Percentiles rank a stretch among this genome's conserved stretches.
Evolutionary conservation across 2,113 vertebrate species (phyloP).

Genomic region (Oncorhynchus masou): DNA sequence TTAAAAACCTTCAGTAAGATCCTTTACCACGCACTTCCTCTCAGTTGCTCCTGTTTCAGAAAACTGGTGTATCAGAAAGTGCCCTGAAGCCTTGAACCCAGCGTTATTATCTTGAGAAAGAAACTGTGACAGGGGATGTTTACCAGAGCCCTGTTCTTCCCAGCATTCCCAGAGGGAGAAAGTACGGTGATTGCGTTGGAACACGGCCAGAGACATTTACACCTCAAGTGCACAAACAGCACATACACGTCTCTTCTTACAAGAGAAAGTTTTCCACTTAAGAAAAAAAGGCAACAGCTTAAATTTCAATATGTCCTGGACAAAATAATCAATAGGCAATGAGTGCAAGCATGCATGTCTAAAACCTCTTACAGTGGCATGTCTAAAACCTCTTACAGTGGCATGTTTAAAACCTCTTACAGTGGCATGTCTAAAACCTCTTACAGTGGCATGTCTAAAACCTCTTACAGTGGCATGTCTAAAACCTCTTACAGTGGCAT

Average conservation of each 20-base stretch:
- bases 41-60: not conserved
- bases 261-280: not conserved
- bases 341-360: conserved; percentile 44
- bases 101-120: not conserved
- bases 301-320: not conserved
- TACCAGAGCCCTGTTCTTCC: conserved; percentile 11
- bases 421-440: no score
- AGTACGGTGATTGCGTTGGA: not conserved
- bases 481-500: no score
- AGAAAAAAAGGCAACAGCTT: not conserved
- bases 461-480: no score
- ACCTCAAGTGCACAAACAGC: conserved; percentile 13
- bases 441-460: no score
- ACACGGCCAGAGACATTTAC: not conserved
- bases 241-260: not conserved
- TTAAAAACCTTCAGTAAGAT: not conserved
- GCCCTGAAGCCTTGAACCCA: not conserved
- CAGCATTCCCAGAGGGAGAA: not conserved
- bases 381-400: no score
- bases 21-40: not conserved
- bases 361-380: not conserved
- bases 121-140: conserved; percentile 15
- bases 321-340: conserved; percentile 38
- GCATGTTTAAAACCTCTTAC: no score
- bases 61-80: not conserved